Base-by-base conservation (phyloP, 2,888 invertebrate genomes). In the Tetheella fluctuosa region DNA sequence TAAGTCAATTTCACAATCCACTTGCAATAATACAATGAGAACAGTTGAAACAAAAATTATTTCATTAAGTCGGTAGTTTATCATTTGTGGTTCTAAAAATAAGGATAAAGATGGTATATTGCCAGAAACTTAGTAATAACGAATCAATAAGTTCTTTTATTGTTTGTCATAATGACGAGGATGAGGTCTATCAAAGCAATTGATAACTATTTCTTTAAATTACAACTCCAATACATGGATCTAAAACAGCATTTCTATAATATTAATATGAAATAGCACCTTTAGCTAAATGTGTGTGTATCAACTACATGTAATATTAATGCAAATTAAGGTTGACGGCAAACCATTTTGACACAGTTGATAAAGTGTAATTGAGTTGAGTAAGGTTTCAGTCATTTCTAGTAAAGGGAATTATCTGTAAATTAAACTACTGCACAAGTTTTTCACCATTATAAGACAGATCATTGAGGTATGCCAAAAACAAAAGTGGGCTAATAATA, bases 211-310 rank as follows among this genome's bases (percentile, higher is more conserved):
- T 39, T 39, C 10, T 39, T n/a, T 0, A 6, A 39, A n/a, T 15
- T n/a, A 39, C n/a, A 39, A n/a, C 7, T 39, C 39, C n/a, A 39
- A 39, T 39, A 39, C 1, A 39, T 39, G n/a, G 39, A n/a, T 39
- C 39, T 39, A n/a, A n/a, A 39, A 39, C 39, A n/a, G 39, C n/a
- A 39, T 39, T 39, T 6, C n/a, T 39, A 39, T 39, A n/a, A n/a
- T 39, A 39, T n/a, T 39, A n/a, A n/a, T 39, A 39, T n/a, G n/a
- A n/a, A n/a, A 39, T 39, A 39, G 39, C 39, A 39, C 39, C 39
- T 39, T 39, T 10, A n/a, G n/a, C 39, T n/a, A 39, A 39, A n/a
- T 39, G n/a, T 34, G 34, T 13, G 13, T 39, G 6, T 10, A n/a
- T n/a, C n/a, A n/a, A n/a, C n/a, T 39, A 39, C 39, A n/a, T 39